Evolutionary conservation across 2,113 vertebrate genomes (phyloP).

Genomic region (Oryzias celebensis): DNA sequence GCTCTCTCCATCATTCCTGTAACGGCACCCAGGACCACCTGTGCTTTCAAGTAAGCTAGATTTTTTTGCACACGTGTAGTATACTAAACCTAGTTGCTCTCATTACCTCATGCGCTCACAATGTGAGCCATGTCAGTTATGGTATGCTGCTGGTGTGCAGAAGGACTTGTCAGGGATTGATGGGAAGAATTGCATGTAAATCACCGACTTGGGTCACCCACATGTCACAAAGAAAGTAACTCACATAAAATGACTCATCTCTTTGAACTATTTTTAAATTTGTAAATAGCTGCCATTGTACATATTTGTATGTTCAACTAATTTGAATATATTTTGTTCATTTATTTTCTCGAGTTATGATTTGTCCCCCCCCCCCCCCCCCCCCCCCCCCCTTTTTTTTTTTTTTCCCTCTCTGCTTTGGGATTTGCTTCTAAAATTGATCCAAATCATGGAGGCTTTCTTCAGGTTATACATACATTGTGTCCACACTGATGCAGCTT

Average conservation of each 20-base stretch:
- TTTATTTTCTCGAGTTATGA: background rate
- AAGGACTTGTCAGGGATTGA: slow-evolving; percentile 67
- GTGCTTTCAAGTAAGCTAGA: slow-evolving; percentile 44
- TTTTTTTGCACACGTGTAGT: slow-evolving; percentile 62
- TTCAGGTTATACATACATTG: no score
- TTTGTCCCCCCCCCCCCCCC: background rate
- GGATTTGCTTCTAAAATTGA: background rate
- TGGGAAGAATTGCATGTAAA: slow-evolving; percentile 75
- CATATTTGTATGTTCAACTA: slow-evolving; percentile 19
- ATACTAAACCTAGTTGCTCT: slow-evolving; percentile 57
- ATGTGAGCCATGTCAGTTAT: slow-evolving; percentile 74
- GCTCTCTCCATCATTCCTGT: slow-evolving; percentile 35
- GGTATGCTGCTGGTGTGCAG: slow-evolving; percentile 68
- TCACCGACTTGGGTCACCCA: slow-evolving; percentile 74
- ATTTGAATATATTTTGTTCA: background rate
- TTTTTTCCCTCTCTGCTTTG: background rate
- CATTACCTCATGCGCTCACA: slow-evolving; percentile 76
- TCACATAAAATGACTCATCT: slow-evolving; percentile 60
- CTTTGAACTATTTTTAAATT: slow-evolving; percentile 64
- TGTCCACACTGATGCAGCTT: background rate
- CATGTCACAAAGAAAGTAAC: slow-evolving; percentile 71
- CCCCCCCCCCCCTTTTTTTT: background rate
- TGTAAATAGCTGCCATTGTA: slow-evolving; percentile 43
- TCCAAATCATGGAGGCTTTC: no score
- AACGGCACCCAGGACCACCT: slow-evolving; percentile 58